A percentile compares a stretch with the other conserved stretches of the same genome.
phyloP scores from a whole-genome alignment of 2,113 vertebrate species.

The Phylloscopus trochilus region DNA sequence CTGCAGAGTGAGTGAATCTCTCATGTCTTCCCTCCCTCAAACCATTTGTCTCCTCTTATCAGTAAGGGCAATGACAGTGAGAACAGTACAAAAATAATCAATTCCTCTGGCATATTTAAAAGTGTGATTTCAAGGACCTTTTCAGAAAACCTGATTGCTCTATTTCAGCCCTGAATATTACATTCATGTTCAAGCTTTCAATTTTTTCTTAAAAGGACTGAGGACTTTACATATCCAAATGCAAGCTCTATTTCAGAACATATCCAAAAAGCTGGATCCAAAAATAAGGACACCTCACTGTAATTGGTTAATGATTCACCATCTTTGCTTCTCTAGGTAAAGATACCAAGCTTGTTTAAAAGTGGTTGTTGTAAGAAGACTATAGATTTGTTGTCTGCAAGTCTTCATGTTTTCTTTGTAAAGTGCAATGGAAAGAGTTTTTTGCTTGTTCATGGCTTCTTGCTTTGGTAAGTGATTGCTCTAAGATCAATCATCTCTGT shows the following conservation, averaged over 20 bases:
- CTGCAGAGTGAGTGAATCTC: not conserved
- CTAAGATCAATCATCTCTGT: not conserved
- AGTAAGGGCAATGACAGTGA: not conserved
- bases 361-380: not conserved
- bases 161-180: not conserved
- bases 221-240: not conserved
- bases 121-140: conserved; percentile 4
- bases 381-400: not conserved
- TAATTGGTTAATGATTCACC: not conserved
- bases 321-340: not conserved
- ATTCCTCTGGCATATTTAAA: conserved; percentile 1
- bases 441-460: not conserved
- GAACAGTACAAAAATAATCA: conserved; percentile 18
- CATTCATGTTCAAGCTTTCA: not conserved
- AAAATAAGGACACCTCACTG: not conserved
- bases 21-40: not conserved
- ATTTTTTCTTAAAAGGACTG: not conserved
- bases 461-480: not conserved
- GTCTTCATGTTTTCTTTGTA: not conserved
- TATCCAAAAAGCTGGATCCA: not conserved
- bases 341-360: not conserved
- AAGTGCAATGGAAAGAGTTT: not conserved
- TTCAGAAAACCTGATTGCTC: not conserved
- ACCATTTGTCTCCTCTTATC: not conserved
- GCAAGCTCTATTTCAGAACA: not conserved